These are phyloP conservation scores for Sebastes vulpes DNA, from an alignment of 2,797 vertebrate genomes.

Conservation along the genomic window DNA sequence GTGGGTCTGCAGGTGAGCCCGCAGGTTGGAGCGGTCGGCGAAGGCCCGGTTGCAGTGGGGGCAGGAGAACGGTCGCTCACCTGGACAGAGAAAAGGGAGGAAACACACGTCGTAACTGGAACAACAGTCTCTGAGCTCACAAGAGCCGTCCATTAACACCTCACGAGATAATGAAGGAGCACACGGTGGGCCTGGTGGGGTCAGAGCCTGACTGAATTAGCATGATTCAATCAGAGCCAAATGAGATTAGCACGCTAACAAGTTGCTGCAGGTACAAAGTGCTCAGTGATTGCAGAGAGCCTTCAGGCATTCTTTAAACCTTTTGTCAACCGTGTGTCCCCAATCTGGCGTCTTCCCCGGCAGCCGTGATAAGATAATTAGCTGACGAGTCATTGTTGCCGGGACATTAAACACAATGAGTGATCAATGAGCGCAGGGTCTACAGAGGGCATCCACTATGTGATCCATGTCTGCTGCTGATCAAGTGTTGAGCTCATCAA, in stretches of 20 bases:
- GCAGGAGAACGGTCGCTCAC: constrained; percentile 87
- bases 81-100: constrained; percentile 47
- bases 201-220: constrained; percentile 70
- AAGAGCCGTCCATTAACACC: constrained; percentile 63
- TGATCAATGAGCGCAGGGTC: constrained; percentile 78
- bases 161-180: constrained; percentile 67
- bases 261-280: constrained; percentile 72
- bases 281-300: constrained; percentile 61
- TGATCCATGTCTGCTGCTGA: constrained; percentile 55
- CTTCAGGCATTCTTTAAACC: constrained; percentile 58
- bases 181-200: constrained; percentile 53
- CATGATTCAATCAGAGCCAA: constrained; percentile 83
- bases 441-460: constrained; percentile 51
- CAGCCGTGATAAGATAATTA: constrained; percentile 76
- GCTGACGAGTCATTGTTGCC: constrained; percentile 68
- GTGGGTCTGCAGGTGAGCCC: constrained; percentile 97
- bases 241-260: constrained; percentile 80
- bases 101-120: neutral
- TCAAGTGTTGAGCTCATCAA: constrained; percentile 55
- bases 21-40: constrained; percentile 97
- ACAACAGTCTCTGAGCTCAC: constrained; percentile 34
- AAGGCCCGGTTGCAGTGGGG: constrained; percentile 96
- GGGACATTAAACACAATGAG: constrained; percentile 76
- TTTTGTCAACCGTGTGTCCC: constrained; percentile 64
- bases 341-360: constrained; percentile 44